Percentiles rank a stretch among this genome's conserved stretches.
Evolutionary conservation across 2,888 invertebrate species (phyloP).

Genomic region (Enoplolaimus lenunculus): DNA sequence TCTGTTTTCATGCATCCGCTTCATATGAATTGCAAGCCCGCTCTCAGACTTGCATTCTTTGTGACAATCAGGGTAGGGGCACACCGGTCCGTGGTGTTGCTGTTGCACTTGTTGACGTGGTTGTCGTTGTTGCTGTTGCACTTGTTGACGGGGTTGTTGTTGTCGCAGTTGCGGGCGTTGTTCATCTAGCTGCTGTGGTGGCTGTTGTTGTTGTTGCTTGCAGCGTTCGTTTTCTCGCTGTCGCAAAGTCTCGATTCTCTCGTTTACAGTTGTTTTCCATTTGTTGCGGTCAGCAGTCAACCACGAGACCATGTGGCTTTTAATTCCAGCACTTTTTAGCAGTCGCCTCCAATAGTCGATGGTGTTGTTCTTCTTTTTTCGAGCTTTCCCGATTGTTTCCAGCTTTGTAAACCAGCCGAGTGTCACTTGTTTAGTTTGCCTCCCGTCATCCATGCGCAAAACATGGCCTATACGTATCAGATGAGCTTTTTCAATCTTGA

Average conservation of each 20-base stretch:
- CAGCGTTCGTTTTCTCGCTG: too few relatives aligned
- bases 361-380: background rate
- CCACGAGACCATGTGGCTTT: background rate
- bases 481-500: too few relatives aligned
- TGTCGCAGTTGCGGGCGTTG: too few relatives aligned
- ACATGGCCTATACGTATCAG: background rate
- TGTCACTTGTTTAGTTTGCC: background rate
- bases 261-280: too few relatives aligned
- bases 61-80: background rate
- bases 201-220: too few relatives aligned
- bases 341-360: background rate
- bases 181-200: too few relatives aligned
- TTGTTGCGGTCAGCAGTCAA: too few relatives aligned
- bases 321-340: background rate
- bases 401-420: background rate
- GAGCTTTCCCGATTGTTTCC: background rate
- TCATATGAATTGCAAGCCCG: background rate
- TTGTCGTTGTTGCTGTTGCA: too few relatives aligned
- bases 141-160: too few relatives aligned
- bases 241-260: too few relatives aligned
- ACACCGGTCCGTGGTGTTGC: too few relatives aligned
- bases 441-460: background rate
- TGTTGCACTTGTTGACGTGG: too few relatives aligned
- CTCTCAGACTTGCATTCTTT: background rate
- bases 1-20: background rate